Evolutionary conservation across 1,140 invertebrate species (phyloP).

Genomic region (Lepidurus packardi): DNA sequence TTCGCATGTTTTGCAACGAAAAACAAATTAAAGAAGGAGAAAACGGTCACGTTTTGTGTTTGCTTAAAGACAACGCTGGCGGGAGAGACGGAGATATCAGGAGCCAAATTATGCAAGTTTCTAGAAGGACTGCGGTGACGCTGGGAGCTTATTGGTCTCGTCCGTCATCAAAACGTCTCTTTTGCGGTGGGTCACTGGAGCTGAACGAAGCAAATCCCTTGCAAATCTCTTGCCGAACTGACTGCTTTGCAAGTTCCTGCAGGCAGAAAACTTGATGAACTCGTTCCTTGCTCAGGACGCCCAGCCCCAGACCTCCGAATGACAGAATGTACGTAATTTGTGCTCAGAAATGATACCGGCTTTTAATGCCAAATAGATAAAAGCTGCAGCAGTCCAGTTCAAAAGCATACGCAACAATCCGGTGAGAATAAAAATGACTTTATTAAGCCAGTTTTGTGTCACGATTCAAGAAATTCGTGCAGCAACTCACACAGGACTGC

Average conservation of each 20-base stretch:
- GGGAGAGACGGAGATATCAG: not conserved
- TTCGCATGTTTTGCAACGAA: not conserved
- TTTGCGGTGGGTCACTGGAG: constrained; percentile 1
- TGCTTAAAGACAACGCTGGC: not conserved
- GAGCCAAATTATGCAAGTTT: constrained; percentile 1
- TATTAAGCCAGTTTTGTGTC: too few species aligned
- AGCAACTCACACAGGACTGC: too few species aligned
- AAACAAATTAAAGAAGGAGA: not conserved
- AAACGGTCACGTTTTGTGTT: not conserved
- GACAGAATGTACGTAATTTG: too few species aligned
- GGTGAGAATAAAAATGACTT: too few species aligned
- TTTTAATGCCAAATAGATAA: too few species aligned
- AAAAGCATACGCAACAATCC: too few species aligned
- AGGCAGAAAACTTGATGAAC: not conserved
- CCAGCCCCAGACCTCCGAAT: not conserved
- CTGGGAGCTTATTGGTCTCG: constrained; percentile 3
- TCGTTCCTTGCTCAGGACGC: not conserved
- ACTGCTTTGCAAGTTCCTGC: constrained; percentile 13
- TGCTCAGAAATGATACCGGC: too few species aligned
- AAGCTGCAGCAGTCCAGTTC: too few species aligned
- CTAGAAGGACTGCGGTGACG: not conserved
- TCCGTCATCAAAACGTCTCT: constrained; percentile 20
- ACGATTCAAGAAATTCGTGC: too few species aligned
- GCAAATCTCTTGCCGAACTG: not conserved
- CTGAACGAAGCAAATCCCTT: not conserved